These are phyloP conservation scores for Dasypus novemcinctus DNA, from an alignment of 2,113 vertebrate species.

Conservation along the genomic window DNA sequence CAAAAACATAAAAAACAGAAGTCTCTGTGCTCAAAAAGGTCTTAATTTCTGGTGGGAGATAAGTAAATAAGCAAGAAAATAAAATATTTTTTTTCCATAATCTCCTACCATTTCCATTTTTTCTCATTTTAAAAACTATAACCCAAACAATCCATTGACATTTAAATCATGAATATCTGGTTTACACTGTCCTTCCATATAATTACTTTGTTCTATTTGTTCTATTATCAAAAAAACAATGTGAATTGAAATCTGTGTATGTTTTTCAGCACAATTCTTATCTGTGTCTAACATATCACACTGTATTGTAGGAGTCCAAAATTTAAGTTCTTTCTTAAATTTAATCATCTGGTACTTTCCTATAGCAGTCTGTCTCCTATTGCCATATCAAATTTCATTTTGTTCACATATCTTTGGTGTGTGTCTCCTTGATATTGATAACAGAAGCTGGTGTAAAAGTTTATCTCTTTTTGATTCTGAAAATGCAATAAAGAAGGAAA, in stretches of 20 bases:
- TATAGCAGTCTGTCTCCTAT: slow-evolving; percentile 74
- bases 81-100: not conserved
- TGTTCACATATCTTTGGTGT: slow-evolving; percentile 79
- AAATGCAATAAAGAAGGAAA: slow-evolving; percentile 84
- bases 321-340: slow-evolving; percentile 79
- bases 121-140: not conserved
- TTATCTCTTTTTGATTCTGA: slow-evolving; percentile 83
- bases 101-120: not conserved
- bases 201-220: slow-evolving; percentile 59
- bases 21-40: not conserved
- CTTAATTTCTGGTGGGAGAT: not conserved
- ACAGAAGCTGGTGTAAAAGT: slow-evolving; percentile 72
- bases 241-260: slow-evolving; percentile 34
- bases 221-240: slow-evolving; percentile 65
- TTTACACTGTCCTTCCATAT: slow-evolving; percentile 17
- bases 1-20: not conserved
- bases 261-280: slow-evolving; percentile 80
- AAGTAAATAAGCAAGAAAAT: not conserved
- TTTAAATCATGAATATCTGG: slow-evolving; percentile 34
- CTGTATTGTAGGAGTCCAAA: slow-evolving; percentile 74
- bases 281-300: slow-evolving; percentile 80
- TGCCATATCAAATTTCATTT: slow-evolving; percentile 83
- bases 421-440: slow-evolving; percentile 83
- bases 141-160: not conserved
- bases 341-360: slow-evolving; percentile 84